These are phyloP conservation scores for Ceratoteleas bidentatus DNA, from an alignment of 1,140 invertebrate genomes.

Conservation along the genomic window DNA sequence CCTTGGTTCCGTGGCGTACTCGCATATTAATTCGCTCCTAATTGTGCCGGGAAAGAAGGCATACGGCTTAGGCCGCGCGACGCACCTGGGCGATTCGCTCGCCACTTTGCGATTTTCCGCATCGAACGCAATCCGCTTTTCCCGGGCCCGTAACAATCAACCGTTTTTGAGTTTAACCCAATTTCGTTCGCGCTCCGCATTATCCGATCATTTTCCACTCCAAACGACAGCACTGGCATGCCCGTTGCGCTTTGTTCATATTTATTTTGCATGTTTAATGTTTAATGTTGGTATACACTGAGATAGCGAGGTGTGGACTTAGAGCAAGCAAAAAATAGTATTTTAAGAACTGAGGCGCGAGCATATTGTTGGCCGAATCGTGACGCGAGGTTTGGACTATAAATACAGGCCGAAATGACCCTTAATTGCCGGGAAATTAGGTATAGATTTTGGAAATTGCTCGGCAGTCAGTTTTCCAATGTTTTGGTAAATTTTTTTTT, in stretches of 20 bases:
- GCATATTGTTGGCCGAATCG: too few relatives aligned
- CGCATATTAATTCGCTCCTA: conserved; percentile 72
- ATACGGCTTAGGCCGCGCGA: conserved; percentile 41
- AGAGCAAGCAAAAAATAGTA: too few relatives aligned
- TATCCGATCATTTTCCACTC: background rate
- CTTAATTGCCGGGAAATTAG: too few relatives aligned
- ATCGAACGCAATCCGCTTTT: conserved; percentile 11
- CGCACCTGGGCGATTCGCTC: conserved; percentile 54
- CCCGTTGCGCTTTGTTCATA: conserved; percentile 14
- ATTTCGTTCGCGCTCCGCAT: conserved; percentile 6
- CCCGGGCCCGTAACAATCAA: conserved; percentile 7
- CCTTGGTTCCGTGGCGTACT: conserved; percentile 61
- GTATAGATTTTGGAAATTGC: too few relatives aligned
- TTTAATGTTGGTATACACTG: background rate
- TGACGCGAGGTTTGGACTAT: too few relatives aligned
- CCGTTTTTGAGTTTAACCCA: conserved; percentile 42
- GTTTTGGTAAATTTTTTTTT: too few relatives aligned
- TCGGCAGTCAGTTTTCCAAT: too few relatives aligned
- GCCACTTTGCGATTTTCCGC: conserved; percentile 53
- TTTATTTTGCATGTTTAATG: conserved; percentile 24
- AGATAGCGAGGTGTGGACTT: too few relatives aligned
- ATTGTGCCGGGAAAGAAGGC: conserved; percentile 61
- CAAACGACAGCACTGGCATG: background rate
- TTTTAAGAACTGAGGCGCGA: too few relatives aligned
- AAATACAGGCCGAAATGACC: too few relatives aligned